A percentile compares a stretch with the other conserved stretches of the same genome.
phyloP scores from a whole-genome alignment of 1,140 invertebrate species.

The Drosophila ercepeae region DNA sequence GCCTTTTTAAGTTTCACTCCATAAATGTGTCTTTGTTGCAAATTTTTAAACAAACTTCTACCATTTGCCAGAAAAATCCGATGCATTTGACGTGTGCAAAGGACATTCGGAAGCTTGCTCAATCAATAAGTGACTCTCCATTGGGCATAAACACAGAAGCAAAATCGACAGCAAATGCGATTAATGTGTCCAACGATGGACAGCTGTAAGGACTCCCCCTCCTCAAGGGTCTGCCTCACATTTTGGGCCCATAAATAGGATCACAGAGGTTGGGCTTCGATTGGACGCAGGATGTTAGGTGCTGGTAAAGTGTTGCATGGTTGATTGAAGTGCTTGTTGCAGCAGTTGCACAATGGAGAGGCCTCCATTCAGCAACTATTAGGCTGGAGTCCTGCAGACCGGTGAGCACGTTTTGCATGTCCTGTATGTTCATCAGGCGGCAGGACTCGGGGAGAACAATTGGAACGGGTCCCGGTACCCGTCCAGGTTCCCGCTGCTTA shows the following conservation, averaged over 20 bases:
- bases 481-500: conserved; percentile 20
- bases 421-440: not conserved
- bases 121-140: conserved; percentile 65
- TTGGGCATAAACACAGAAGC: conserved; percentile 32
- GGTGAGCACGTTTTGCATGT: conserved; percentile 16
- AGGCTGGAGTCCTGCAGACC: conserved; percentile 24
- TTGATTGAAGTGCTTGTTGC: conserved; percentile 69
- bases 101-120: conserved; percentile 19
- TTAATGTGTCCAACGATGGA: conserved; percentile 33
- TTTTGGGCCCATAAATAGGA: conserved; percentile 39
- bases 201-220: conserved; percentile 10
- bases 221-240: not conserved
- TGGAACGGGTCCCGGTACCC: not conserved
- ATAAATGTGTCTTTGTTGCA: conserved; percentile 22
- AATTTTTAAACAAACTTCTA: conserved; percentile 11
- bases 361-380: conserved; percentile 43
- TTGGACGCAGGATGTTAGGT: not conserved
- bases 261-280: not conserved
- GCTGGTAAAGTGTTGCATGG: conserved; percentile 56
- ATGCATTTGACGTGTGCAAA: conserved; percentile 7
- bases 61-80: conserved; percentile 1
- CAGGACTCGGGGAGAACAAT: conserved; percentile 13
- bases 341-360: conserved; percentile 41
- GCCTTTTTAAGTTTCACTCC: not conserved
- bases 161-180: conserved; percentile 35